Base-by-base conservation (phyloP, 2,797 vertebrate species). In the Megaceryle alcyon region DNA sequence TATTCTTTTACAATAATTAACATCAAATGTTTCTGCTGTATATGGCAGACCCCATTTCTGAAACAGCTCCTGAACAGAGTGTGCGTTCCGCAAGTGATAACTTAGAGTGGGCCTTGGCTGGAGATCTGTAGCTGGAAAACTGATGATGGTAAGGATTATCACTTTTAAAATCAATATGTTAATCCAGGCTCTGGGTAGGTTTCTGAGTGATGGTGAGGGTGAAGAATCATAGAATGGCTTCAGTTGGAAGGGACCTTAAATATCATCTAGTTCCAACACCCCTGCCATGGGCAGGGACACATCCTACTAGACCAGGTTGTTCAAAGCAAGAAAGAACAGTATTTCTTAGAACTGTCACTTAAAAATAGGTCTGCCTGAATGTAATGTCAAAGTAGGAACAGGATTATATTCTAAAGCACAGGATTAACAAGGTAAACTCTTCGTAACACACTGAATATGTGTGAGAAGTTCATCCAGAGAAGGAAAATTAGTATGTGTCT, bases 361-460 rank as follows among this genome's bases (percentile, higher is more conserved):
- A 41, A 91, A 93, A 92, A 94, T 86, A 86, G 56, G 14, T n/a
- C 41, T 83, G 3, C 51, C 76, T 94, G 53, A 87, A 39, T 77
- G 29, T 53, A 85, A 61, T 63, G n/a, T 57, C 77, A 79, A 95
- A 85, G 44, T 77, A 83, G 56, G 54, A 91, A 77, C 2, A 71
- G 39, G 53, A 64, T 83, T 96, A 73, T 82, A 59, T 90, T 90
- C 95, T 93, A 82, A 90, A 94, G 33, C 49, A 82, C 7, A 78
- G 41, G 29, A 85, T 87, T 88, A 93, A 68, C 15, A 86, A 77
- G 11, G 61, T 44, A 77, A 90, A 90, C 26, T 76, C 43, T 82
- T 41, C 31, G 79, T 90, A 95, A 95, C 48, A 46, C 48, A 25
- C 48, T 66, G 61, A 90, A 69, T 72, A 56, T 8, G 1, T 22